A percentile compares a stretch with the other conserved stretches of the same genome.
phyloP scores from a whole-genome alignment of 2,797 vertebrate genomes.

The Babyrousa celebensis region DNA sequence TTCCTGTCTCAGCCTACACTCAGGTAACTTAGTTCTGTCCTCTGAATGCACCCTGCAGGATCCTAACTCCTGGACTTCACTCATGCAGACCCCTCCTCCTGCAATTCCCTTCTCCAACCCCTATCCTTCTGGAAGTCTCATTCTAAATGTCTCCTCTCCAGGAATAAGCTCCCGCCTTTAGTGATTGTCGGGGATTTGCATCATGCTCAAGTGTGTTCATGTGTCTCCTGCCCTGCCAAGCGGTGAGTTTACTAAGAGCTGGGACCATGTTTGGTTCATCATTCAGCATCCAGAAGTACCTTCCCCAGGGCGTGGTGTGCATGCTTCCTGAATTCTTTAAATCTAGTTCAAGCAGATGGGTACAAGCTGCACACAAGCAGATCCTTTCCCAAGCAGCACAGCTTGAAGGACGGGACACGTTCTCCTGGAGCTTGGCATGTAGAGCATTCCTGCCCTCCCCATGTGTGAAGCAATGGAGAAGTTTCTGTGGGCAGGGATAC shows the following conservation, averaged over 20 bases:
- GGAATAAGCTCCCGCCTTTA: not conserved
- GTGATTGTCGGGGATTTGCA: not conserved
- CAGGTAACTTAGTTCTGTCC: not conserved
- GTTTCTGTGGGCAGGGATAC: not conserved
- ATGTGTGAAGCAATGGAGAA: not conserved
- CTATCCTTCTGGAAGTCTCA: slow-evolving; percentile 19
- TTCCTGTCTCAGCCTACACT: not conserved
- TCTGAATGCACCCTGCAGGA: not conserved
- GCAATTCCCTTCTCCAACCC: not conserved
- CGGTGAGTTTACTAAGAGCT: not conserved
- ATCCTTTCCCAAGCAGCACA: not conserved
- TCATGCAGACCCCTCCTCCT: not conserved
- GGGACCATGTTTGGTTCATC: not conserved
- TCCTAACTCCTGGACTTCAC: not conserved
- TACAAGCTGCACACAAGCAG: slow-evolving; percentile 44
- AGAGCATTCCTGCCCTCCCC: not conserved
- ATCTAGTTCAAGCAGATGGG: not conserved
- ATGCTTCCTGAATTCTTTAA: slow-evolving; percentile 23
- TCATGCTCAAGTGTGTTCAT: not conserved
- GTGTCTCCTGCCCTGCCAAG: not conserved
- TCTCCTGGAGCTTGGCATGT: not conserved
- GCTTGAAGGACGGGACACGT: not conserved
- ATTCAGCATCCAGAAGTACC: not conserved
- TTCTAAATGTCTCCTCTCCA: slow-evolving; percentile 1
- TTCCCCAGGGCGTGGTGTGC: fast-evolving